Evolutionary conservation across 2,797 vertebrate genomes (phyloP).

Genomic region (Spatula versicolor): DNA sequence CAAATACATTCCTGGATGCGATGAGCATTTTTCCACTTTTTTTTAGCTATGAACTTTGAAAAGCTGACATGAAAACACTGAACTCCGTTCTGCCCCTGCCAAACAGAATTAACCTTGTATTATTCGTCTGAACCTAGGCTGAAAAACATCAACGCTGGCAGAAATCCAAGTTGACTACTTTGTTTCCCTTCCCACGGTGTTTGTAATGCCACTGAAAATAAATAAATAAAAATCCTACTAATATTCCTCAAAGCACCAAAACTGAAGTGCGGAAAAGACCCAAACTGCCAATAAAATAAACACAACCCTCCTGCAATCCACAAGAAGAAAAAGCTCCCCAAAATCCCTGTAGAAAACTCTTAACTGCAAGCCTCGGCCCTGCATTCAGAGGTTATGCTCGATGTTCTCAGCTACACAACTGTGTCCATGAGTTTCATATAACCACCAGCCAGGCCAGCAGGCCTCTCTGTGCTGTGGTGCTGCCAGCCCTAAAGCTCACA

Average conservation of each 20-base stretch:
- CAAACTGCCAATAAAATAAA: neutral
- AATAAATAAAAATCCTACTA: neutral
- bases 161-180: neutral
- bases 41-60: constrained; percentile 28
- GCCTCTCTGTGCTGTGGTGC: neutral
- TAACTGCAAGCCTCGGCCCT: neutral
- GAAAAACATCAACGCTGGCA: constrained; percentile 31
- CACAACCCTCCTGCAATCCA: neutral
- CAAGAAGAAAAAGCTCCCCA: neutral
- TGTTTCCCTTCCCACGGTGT: neutral
- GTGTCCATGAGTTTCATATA: fast-evolving
- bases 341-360: neutral
- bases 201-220: neutral
- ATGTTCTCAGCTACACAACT: fast-evolving
- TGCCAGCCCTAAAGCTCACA: neutral
- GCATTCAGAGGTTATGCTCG: fast-evolving
- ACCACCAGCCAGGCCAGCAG: neutral
- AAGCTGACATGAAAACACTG: constrained; percentile 50
- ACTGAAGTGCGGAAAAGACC: neutral
- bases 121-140: neutral
- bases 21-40: constrained; percentile 42
- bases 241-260: neutral
- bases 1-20: neutral
- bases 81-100: constrained; percentile 50
- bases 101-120: constrained; percentile 20